A percentile compares a stretch with the other conserved stretches of the same genome.
Evolutionary conservation across 2,113 vertebrate species (phyloP).

Genomic region (Lonchura striata): DNA sequence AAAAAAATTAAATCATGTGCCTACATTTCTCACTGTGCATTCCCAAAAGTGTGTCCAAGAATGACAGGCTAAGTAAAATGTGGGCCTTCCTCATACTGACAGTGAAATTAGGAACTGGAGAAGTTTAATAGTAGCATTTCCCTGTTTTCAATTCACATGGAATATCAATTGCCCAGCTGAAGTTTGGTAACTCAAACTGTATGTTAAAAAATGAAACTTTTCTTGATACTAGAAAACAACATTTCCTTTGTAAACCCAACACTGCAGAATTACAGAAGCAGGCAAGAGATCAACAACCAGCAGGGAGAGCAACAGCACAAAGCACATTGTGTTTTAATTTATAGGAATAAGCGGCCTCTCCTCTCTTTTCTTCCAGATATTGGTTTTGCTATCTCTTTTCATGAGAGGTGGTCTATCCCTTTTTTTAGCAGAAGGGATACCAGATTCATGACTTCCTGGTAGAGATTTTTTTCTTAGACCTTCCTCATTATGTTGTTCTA

Average conservation of each 20-base stretch:
- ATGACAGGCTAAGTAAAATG: not conserved
- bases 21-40: constrained; percentile 7
- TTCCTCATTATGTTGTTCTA: constrained; percentile 61
- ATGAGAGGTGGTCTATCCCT: constrained; percentile 54
- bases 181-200: not conserved
- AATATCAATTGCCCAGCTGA: constrained; percentile 20
- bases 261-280: constrained; percentile 58
- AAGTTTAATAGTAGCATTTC: not conserved
- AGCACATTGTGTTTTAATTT: constrained; percentile 61
- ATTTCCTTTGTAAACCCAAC: constrained; percentile 32
- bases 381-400: constrained; percentile 76
- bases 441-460: constrained; percentile 60
- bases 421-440: constrained; percentile 63
- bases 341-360: constrained; percentile 77
- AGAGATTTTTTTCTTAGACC: constrained; percentile 46
- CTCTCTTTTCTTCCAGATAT: constrained; percentile 79
- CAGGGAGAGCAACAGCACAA: constrained; percentile 24
- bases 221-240: constrained; percentile 30
- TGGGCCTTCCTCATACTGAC: not conserved
- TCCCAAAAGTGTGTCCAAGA: not conserved
- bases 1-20: not conserved
- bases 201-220: not conserved
- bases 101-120: constrained; percentile 21
- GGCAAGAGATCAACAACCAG: constrained; percentile 8
- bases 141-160: not conserved